phyloP scores from a whole-genome alignment of 2,113 vertebrate genomes.

The Dryoscopus gambensis region DNA sequence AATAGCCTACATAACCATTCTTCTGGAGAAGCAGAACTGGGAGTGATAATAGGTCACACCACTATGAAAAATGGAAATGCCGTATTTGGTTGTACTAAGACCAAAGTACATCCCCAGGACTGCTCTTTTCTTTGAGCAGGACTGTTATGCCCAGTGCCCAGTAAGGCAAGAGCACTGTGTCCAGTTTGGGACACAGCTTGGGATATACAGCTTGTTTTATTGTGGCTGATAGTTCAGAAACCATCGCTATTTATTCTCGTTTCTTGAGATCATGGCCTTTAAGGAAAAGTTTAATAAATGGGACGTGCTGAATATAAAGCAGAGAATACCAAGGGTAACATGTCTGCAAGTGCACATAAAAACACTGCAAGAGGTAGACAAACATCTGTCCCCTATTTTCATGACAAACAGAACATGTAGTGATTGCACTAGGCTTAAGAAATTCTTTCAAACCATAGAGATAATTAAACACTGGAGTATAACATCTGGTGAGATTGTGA shows the following conservation, averaged over 20 bases:
- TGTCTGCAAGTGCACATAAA: neutral
- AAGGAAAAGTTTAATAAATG: neutral
- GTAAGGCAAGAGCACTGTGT: neutral
- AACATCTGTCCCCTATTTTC: neutral
- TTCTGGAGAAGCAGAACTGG: neutral
- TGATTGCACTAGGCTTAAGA: neutral
- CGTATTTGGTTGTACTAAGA: neutral
- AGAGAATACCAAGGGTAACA: neutral
- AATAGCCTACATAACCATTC: neutral
- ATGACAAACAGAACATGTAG: neutral
- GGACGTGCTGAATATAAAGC: neutral
- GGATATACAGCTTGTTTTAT: neutral
- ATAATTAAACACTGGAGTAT: neutral
- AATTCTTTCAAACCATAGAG: neutral
- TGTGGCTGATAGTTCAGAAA: neutral
- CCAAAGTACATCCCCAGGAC: neutral
- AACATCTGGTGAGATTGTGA: conserved; percentile 19
- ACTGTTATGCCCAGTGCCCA: neutral
- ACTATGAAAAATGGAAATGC: neutral
- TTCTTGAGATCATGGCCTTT: neutral
- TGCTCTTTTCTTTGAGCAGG: neutral
- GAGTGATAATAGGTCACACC: neutral
- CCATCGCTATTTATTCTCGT: neutral
- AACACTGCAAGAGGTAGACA: neutral
- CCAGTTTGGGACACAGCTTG: neutral